These are phyloP conservation scores for Dipus sagitta DNA, from an alignment of 2,797 vertebrate genomes.

Conservation along the genomic window DNA sequence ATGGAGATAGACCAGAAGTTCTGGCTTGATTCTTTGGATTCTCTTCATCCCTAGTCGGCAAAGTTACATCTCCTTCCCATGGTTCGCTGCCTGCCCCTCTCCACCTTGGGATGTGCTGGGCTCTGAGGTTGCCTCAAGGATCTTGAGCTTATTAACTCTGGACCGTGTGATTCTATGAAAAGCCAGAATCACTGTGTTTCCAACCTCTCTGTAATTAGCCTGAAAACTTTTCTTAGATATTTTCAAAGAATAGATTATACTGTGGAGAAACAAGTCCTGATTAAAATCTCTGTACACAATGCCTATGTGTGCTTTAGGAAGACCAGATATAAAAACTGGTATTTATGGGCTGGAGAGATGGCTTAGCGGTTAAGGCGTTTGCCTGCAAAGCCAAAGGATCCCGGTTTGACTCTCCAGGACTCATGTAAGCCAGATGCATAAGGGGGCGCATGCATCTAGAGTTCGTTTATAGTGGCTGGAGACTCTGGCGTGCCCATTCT, in stretches of 20 bases:
- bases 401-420: no score
- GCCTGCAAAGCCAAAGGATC: no score
- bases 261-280: neutral
- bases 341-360: neutral
- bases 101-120: neutral
- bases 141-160: slow-evolving; percentile 5
- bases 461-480: no score
- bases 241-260: neutral
- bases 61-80: neutral
- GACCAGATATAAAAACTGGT: neutral
- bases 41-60: neutral
- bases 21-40: neutral
- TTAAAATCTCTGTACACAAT: neutral
- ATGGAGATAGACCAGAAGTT: neutral
- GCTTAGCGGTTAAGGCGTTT: no score
- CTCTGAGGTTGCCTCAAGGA: neutral
- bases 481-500: no score
- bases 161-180: neutral
- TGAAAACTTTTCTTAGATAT: slow-evolving; percentile 7
- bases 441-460: no score
- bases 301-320: neutral
- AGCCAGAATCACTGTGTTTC: slow-evolving; percentile 1
- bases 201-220: neutral
- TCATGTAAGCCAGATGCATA: no score
- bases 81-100: no score